Conservation (phyloP, 2,113 vertebrate species). For the Lepisosteus osseus region DNA sequence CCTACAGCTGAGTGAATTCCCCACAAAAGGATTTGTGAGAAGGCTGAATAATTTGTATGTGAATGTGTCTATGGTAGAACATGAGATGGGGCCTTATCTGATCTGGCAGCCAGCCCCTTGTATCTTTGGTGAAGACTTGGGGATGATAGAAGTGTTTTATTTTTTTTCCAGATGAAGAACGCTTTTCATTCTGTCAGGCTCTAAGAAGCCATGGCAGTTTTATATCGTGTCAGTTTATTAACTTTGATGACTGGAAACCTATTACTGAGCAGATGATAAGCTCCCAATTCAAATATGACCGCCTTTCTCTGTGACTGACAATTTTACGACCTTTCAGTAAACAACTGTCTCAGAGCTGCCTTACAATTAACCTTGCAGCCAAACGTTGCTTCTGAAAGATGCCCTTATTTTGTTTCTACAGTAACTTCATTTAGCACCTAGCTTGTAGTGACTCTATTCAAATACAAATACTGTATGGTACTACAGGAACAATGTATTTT, state of each 20-base stretch:
- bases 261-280: slow-evolving; percentile 28
- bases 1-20: slow-evolving; percentile 48
- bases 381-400: slow-evolving; percentile 2
- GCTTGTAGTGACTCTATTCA: too few relatives aligned
- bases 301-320: slow-evolving; percentile 29
- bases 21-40: slow-evolving; percentile 35
- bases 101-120: slow-evolving; percentile 53
- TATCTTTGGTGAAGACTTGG: slow-evolving; percentile 39
- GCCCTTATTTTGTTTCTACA: slow-evolving; percentile 3
- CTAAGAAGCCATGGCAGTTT: slow-evolving; percentile 16
- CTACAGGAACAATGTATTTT: too few relatives aligned
- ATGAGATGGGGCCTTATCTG: slow-evolving; percentile 45
- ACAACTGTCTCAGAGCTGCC: slow-evolving; percentile 29
- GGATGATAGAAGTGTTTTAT: slow-evolving; percentile 39
- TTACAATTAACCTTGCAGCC: slow-evolving; percentile 42
- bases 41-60: slow-evolving; percentile 51
- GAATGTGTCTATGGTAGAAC: slow-evolving; percentile 49
- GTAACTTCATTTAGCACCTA: background rate
- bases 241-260: slow-evolving; percentile 29
- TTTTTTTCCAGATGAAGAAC: slow-evolving; percentile 19
- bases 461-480: too few relatives aligned
- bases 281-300: slow-evolving; percentile 21
- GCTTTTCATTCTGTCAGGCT: slow-evolving; percentile 32
- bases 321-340: slow-evolving; percentile 34
- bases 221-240: slow-evolving; percentile 30